Evolutionary conservation across 1,140 invertebrate species (phyloP), one percentile per base, ranked within the genome.

Genomic region (Drosophila pruinosa): DNA sequence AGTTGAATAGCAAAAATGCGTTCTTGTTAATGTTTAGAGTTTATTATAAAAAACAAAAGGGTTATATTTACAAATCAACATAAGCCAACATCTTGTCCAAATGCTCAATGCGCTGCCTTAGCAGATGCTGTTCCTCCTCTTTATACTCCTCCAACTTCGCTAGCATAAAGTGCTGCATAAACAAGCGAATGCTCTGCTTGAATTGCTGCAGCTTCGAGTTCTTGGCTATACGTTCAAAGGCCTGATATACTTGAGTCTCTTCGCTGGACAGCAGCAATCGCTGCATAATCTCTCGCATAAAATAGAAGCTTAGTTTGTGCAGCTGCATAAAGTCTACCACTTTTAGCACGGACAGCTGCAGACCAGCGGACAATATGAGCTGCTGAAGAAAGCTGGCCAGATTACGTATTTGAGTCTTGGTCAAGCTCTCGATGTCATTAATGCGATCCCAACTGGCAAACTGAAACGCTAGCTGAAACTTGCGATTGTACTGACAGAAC

Each of bases 371-470:
- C 19, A 95, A 92, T 31, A 99, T 95, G n/a, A 99, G 92, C 91
- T 97, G 94, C 21, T 94, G 94, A 2, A 98, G 90, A 38, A 98
- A 94, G 83, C 95, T 93, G 1, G 96, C 96, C 53, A 99, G 92
- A 91, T 98, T 98, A 0, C 93, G 92, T 24, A 96, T 90, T 85
- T 95, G 94, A 8, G 92, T 91, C 39, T 93, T 92, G 0, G 93
- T 93, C 17, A 95, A 92, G 19, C 92, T 92, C 7, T 94, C 92
- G 12, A 99, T 90, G 39, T 96, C 95, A 90, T 98, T 97, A 12
- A 99, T 94, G 90, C 96, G 96, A 92, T 99, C 98, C 98, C 98
- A 99, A 4, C 97, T 91, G 12, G 95, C 94, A 91, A 94, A 99
- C 91, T 99, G 97, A 45, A 98, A 94, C 0, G 95, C 95, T 59